Base-by-base conservation (phyloP, 2,888 invertebrate genomes). In the Cactoblastis cactorum region DNA sequence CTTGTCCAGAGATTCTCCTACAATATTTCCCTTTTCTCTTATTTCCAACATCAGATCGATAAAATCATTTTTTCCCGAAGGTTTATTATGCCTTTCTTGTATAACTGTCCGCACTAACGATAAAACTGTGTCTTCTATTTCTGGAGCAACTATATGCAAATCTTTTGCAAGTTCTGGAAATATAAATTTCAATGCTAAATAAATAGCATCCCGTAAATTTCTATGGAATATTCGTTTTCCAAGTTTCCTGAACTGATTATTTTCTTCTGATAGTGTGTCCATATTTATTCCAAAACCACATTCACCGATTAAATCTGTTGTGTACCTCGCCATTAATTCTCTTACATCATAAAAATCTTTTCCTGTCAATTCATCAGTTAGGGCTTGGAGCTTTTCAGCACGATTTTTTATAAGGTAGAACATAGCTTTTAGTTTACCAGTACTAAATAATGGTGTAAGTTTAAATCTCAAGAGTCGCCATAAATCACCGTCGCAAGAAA, bases 231-330 rank as follows among this genome's bases (percentile, higher is more conserved):
- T 85, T 50, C 82, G 69, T 57, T 69, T 78, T 1, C 87, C 87
- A 8, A 88, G 61, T 65, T 71, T 77, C 55, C 83, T 71, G 45
- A 87, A 88, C 43, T 80, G 72, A 0, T 85, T 84, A 51, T 83
- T 79, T 62, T 84, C 83, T 15, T 81, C 73, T 28, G 59, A 70
- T 14, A 87, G 60, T 1, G 84, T 58, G 51, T 86, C 83, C 74
- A 79, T 83, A 49, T 85, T 70, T 3, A 88, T 75, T 9, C 87
- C 87, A 57, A 88, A 88, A 11, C 81, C 86, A 58, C 86, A 86
- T 0, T 72, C 82, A 71, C n/a, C n/a, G n/a, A n/a, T n/a, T n/a
- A n/a, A n/a, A n/a, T n/a, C n/a, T n/a, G n/a, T n/a, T n/a, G n/a
- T n/a, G n/a, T n/a, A n/a, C n/a, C n/a, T n/a, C n/a, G n/a, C n/a